Evolutionary conservation across 2,888 invertebrate genomes (phyloP).

Genomic region (Pristionchus japonicus): DNA sequence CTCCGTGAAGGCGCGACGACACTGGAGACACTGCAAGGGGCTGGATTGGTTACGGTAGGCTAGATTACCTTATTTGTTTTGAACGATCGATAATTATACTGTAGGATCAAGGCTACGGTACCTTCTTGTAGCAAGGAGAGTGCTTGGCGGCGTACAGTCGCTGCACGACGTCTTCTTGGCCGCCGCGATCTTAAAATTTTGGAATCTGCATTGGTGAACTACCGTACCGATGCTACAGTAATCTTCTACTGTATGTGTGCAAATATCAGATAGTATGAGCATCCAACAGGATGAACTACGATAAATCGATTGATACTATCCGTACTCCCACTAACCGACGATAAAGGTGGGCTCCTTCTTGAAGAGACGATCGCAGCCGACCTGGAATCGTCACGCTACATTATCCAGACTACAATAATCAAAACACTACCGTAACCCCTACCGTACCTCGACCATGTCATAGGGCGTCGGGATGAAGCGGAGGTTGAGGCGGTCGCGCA

Average conservation of each 20-base stretch:
- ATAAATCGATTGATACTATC: neutral
- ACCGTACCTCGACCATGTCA: constrained; percentile 4
- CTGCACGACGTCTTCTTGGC: neutral
- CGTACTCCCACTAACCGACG: constrained; percentile 3
- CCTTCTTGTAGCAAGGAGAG: constrained; percentile 11
- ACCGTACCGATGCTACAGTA: too few relatives aligned
- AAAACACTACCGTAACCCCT: neutral
- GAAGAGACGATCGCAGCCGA: constrained; percentile 32
- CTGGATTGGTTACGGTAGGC: neutral
- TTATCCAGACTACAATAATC: neutral
- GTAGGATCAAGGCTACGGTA: neutral
- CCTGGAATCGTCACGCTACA: neutral
- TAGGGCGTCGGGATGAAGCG: constrained; percentile 25
- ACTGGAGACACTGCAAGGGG: constrained; percentile 2
- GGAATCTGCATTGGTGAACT: too few relatives aligned
- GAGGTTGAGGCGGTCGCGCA: constrained; percentile 35
- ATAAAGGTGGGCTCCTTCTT: constrained; percentile 45
- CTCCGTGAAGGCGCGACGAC: constrained; percentile 17
- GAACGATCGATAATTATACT: too few relatives aligned
- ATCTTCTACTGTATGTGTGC: too few relatives aligned
- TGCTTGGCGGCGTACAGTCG: constrained; percentile 15
- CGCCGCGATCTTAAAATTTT: constrained; percentile 12
- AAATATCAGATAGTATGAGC: too few relatives aligned
- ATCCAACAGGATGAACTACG: neutral
- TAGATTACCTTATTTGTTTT: neutral